Evolutionary conservation across 2,888 invertebrate genomes (phyloP).

Genomic region (Portevinia maculata): DNA sequence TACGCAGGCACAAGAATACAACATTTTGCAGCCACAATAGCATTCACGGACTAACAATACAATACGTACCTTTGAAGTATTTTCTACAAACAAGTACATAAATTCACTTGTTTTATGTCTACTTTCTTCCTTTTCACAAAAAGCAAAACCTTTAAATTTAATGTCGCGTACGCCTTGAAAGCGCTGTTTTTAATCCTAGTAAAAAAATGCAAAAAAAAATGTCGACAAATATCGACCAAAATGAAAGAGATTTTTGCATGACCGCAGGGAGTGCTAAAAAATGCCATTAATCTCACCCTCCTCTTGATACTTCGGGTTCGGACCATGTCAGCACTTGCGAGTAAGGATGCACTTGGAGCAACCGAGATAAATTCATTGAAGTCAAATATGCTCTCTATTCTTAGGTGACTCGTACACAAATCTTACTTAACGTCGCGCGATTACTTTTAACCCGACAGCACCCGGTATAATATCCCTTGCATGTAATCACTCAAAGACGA

Average conservation of each 20-base stretch:
- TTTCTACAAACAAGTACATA: no score
- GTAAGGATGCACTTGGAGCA: constrained; percentile 21
- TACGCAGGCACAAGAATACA: no score
- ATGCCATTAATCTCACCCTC: constrained; percentile 51
- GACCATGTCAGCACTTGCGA: constrained; percentile 5
- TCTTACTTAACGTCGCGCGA: constrained; percentile 60
- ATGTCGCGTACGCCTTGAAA: neutral
- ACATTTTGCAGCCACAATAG: no score
- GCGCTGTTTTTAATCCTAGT: constrained; percentile 25
- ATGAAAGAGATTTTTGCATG: constrained; percentile 21
- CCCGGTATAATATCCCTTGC: constrained; percentile 41
- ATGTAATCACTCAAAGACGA: constrained; percentile 64
- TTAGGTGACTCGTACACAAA: constrained; percentile 59
- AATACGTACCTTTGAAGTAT: no score
- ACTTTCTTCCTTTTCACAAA: no score
- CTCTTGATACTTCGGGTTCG: neutral
- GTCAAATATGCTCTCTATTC: constrained; percentile 38
- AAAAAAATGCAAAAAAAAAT: constrained; percentile 3
- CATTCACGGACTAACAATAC: no score
- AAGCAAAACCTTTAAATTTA: no score
- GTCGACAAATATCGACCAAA: constrained; percentile 26
- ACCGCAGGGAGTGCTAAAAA: constrained; percentile 44
- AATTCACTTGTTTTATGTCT: no score
- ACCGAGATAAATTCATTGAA: constrained; percentile 53
- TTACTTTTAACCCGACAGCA: constrained; percentile 8